Percentiles rank a stretch among this genome's conserved stretches.
Conservation (phyloP, 1,140 invertebrate species). For the Ceratina australensis region DNA sequence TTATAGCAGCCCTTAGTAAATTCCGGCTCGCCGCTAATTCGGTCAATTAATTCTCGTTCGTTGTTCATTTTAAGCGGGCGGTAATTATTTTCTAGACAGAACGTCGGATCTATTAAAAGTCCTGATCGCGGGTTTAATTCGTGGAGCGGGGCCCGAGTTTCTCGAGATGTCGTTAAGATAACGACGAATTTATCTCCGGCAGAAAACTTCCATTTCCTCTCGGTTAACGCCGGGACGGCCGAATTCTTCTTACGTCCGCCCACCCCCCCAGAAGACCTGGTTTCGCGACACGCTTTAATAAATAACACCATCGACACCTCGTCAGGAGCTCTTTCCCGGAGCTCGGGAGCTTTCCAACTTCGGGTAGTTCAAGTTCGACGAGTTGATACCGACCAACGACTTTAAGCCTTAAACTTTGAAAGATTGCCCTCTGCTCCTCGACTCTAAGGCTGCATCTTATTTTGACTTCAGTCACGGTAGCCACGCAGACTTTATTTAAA, state of each 20-base stretch:
- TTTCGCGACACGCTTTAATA: slow-evolving; percentile 13
- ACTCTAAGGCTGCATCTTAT: too few species aligned
- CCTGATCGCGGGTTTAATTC: slow-evolving; percentile 13
- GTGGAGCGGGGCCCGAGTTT: background rate
- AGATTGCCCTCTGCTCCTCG: too few species aligned
- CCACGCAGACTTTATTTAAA: too few species aligned
- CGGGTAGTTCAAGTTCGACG: background rate
- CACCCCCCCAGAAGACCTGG: background rate
- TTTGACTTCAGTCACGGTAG: too few species aligned
- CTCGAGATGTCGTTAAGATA: slow-evolving; percentile 36
- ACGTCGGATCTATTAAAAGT: slow-evolving; percentile 7
- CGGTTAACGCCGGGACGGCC: background rate
- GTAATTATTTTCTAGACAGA: slow-evolving; percentile 16
- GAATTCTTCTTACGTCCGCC: background rate
- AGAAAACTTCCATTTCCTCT: slow-evolving; percentile 27
- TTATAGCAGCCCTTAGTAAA: too few species aligned
- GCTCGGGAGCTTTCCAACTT: too few species aligned
- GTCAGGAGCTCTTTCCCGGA: background rate
- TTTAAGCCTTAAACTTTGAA: background rate
- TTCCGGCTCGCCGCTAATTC: background rate
- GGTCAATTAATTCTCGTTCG: slow-evolving; percentile 16
- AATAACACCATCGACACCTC: slow-evolving; percentile 32
- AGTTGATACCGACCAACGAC: background rate
- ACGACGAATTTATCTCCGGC: slow-evolving; percentile 25
- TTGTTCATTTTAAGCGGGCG: background rate